A percentile compares a stretch with the other conserved stretches of the same genome.
phyloP scores from a whole-genome alignment of 2,888 invertebrate species.

The Dolomedes plantarius region DNA sequence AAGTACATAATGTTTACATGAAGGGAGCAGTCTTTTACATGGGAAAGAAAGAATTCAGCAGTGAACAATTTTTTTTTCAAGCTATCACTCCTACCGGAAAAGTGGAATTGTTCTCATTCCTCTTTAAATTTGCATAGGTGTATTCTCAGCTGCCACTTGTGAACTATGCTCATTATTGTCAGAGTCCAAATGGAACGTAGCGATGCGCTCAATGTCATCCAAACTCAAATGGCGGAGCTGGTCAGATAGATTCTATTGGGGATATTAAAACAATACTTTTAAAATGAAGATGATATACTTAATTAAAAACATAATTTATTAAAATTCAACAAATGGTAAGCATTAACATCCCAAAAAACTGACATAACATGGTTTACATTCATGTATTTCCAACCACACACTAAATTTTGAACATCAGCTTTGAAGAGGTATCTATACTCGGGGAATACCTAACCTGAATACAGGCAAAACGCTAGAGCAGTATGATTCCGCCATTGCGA shows the following conservation, averaged over 20 bases:
- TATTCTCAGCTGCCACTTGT: constrained; percentile 29
- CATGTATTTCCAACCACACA: too few relatives aligned
- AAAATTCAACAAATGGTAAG: too few relatives aligned
- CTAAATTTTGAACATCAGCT: too few relatives aligned
- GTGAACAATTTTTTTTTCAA: neutral
- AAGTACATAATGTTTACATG: constrained; percentile 6
- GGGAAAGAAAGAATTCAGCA: neutral
- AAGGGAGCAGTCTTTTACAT: constrained; percentile 10
- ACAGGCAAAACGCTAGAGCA: too few relatives aligned
- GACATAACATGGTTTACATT: too few relatives aligned
- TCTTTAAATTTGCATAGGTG: constrained; percentile 46
- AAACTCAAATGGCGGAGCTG: constrained; percentile 68
- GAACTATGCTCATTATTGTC: constrained; percentile 2
- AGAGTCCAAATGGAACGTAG: constrained; percentile 64
- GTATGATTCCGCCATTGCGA: too few relatives aligned
- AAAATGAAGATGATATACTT: neutral
- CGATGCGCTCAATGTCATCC: constrained; percentile 74
- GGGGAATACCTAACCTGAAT: too few relatives aligned
- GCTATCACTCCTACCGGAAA: constrained; percentile 23
- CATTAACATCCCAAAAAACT: too few relatives aligned
- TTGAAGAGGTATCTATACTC: too few relatives aligned
- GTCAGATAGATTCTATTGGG: constrained; percentile 62
- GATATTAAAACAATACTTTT: neutral
- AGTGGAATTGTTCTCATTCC: constrained; percentile 1
- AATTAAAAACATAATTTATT: too few relatives aligned